Conservation (phyloP, 2,888 invertebrate species). For the Cantharis rustica region DNA sequence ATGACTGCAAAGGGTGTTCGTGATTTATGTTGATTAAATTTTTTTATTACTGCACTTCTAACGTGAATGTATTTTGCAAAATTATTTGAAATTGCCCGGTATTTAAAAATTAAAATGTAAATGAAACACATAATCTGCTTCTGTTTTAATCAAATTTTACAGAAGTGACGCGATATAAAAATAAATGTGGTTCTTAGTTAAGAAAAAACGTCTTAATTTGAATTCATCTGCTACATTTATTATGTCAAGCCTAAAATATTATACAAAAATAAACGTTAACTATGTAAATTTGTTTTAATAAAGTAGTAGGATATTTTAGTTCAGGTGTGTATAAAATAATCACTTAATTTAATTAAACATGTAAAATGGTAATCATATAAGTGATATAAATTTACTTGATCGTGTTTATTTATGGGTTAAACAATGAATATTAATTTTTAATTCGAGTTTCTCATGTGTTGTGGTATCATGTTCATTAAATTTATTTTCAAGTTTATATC, state of each 20-base stretch:
- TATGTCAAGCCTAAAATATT: constrained; percentile 2
- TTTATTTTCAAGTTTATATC: constrained; percentile 24
- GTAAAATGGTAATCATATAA: constrained; percentile 3
- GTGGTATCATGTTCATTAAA: background rate
- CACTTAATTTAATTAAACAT: constrained; percentile 3
- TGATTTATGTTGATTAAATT: background rate
- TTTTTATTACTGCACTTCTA: background rate
- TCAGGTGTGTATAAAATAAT: constrained; percentile 2
- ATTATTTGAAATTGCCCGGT: background rate
- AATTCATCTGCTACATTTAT: constrained; percentile 3
- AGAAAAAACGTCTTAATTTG: background rate
- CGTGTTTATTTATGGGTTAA: constrained; percentile 1
- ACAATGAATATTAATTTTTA: constrained; percentile 2
- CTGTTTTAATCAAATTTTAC: background rate
- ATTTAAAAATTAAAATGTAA: background rate
- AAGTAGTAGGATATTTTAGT: background rate
- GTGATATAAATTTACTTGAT: background rate
- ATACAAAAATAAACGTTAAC: constrained; percentile 2
- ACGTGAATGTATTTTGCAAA: background rate
- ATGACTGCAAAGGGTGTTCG: background rate
- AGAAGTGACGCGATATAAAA: background rate
- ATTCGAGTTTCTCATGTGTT: background rate
- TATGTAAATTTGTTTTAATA: constrained; percentile 3
- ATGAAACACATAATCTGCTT: background rate
- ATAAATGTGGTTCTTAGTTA: background rate